These are phyloP conservation scores for Falcunculus frontatus DNA, from an alignment of 2,113 vertebrate species.

Conservation along the genomic window DNA sequence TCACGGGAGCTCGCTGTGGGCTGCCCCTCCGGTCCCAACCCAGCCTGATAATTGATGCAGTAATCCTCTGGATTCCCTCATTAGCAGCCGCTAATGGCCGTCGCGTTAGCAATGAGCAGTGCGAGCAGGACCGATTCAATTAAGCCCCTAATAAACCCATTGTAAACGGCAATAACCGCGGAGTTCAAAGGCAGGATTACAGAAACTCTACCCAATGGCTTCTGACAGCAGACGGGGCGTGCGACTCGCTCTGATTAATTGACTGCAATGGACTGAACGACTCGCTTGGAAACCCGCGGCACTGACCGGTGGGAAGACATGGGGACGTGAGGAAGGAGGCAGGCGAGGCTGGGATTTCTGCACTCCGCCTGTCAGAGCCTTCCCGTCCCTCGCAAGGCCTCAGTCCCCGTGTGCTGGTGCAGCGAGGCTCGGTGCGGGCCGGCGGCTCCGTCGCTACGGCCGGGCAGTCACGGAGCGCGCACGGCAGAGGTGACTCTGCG, in stretches of 20 bases:
- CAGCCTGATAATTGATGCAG: conserved; percentile 64
- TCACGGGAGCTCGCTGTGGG: conserved; percentile 37
- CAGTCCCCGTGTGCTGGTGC: rapidly evolving
- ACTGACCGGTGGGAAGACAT: neutral
- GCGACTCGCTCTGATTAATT: neutral
- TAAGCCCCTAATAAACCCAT: conserved; percentile 68
- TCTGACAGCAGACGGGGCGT: neutral
- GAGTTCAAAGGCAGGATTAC: conserved; percentile 65
- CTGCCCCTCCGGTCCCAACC: conserved; percentile 42
- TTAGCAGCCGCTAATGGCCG: conserved; percentile 71
- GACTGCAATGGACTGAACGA: neutral
- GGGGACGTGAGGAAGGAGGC: neutral
- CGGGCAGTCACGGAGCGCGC: neutral
- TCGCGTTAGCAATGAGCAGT: conserved; percentile 21
- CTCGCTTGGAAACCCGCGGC: neutral
- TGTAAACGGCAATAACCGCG: conserved; percentile 43
- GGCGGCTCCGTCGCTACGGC: neutral
- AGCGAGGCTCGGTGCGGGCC: neutral
- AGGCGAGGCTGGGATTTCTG: neutral
- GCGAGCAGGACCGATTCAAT: conserved; percentile 63
- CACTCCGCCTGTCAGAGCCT: rapidly evolving
- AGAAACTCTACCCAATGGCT: neutral
- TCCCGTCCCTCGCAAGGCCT: neutral
- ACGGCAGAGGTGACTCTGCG: neutral
- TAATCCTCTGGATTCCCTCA: conserved; percentile 73